A percentile compares a stretch with the other conserved stretches of the same genome.
These are phyloP conservation scores for Montipora cactus DNA, from an alignment of 64 coral and sea anemone genomes.

Conservation along the genomic window DNA sequence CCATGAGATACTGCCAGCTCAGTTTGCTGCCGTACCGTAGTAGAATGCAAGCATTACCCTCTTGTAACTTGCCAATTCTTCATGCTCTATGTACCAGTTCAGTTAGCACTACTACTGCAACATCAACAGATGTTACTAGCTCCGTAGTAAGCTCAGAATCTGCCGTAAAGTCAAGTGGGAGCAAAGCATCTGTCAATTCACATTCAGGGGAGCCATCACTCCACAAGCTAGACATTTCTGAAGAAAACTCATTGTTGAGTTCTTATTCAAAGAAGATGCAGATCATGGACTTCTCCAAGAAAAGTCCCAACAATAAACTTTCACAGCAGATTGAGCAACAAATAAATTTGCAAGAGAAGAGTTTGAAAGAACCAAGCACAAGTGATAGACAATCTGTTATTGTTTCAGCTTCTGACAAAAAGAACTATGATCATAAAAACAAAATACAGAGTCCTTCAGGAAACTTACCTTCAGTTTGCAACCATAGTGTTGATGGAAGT, in stretches of 20 bases:
- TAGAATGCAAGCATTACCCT: constrained; percentile 63
- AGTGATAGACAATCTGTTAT: constrained; percentile 5
- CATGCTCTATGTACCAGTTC: not conserved
- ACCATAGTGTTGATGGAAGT: not conserved
- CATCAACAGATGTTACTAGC: not conserved
- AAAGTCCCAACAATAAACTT: not conserved
- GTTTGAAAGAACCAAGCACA: not conserved
- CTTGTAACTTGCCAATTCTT: constrained; percentile 9
- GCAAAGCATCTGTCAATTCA: not conserved
- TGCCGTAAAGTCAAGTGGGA: not conserved
- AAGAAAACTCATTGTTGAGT: not conserved
- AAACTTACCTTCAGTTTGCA: not conserved
- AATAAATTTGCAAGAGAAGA: not conserved
- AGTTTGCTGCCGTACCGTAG: constrained; percentile 77
- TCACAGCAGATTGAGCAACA: not conserved
- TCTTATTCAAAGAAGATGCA: not conserved
- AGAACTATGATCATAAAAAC: not conserved
- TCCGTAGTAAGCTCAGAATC: not conserved
- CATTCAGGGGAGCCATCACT: not conserved
- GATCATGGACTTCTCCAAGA: not conserved
- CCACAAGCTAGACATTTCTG: not conserved
- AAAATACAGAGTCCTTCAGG: not conserved
- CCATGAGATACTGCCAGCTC: constrained; percentile 87
- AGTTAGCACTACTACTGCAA: not conserved
- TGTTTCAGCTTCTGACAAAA: constrained; percentile 11